Evolutionary conservation across 1,140 invertebrate species (phyloP), one percentile per base, ranked within the genome.

Genomic region (Paralvinella palmiformis): DNA sequence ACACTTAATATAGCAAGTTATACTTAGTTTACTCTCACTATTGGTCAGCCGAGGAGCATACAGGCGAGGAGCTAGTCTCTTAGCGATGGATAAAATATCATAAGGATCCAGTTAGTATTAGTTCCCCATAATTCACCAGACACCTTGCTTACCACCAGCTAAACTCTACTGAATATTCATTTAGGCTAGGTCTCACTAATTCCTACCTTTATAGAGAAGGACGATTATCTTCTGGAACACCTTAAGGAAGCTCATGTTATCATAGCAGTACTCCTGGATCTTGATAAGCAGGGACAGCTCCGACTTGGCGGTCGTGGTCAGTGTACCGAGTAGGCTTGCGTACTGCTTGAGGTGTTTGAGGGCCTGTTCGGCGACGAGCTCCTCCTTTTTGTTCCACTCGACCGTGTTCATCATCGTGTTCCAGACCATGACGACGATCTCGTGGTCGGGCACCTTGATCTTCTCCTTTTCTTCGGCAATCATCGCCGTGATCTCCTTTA

Each of bases 241-340:
- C 81, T 95, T 94, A 90, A 97, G 94, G 80, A 98, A 96, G 80
- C 91, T 94, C 92, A 96, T 96, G 83, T 98, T 96, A 75, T 95
- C 93, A 80, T 96, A 97, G 82, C 94, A 98, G 82, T 91, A 98
- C 76, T 96, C 94, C 82, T 97, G 94, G 70, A 96, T 88, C 79
- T 92, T 92, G 56, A 92, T 84, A 72, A 96, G 85, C 55, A 97
- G 85, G 52, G 88, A 87, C 71, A 95, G 84, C 82, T 96, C 91
- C 57, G 92, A 88, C 73, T 88, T 89, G 69, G 88, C 88, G 67
- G 86, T 88, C 71, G 73, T 75, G 67, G 91, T 88, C 74, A 96
- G 94, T 17, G 91, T 90, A 68, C 86, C 87, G 76, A 97, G 87
- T 64, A 98, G 83, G 48, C 87, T 85, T 69, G 90, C 89, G 79